phyloP scores from a whole-genome alignment of 2,888 invertebrate genomes.

The Nasonovia ribisnigri region DNA sequence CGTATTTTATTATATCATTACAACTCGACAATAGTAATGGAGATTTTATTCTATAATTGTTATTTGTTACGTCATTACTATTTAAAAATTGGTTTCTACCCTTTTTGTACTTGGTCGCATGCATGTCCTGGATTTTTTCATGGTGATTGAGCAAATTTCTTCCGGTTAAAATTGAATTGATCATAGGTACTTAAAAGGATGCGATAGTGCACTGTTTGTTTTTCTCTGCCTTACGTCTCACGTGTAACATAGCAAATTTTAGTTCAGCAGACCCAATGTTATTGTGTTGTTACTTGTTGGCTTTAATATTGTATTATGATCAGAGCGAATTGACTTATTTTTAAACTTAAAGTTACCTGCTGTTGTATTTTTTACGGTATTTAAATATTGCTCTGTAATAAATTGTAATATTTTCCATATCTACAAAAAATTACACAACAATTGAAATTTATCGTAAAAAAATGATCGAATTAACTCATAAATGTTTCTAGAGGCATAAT shows the following conservation, averaged over 20 bases:
- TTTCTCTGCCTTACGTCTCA: not conserved
- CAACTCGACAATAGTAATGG: not conserved
- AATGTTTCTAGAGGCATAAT: not conserved
- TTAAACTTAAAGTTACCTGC: not conserved
- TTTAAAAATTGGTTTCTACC: not conserved
- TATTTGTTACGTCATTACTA: not conserved
- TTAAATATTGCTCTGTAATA: not conserved
- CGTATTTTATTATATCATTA: not conserved
- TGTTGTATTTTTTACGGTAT: not conserved
- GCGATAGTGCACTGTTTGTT: not conserved
- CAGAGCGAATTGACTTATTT: not conserved
- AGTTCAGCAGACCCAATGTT: not conserved
- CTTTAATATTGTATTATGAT: not conserved
- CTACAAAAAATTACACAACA: not conserved
- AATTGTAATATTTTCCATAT: not conserved
- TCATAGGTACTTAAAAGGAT: not conserved
- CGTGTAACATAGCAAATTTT: not conserved
- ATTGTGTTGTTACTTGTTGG: not conserved
- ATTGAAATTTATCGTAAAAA: not conserved
- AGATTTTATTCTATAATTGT: not conserved
- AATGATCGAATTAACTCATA: too few species aligned
- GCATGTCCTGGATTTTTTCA: not conserved
- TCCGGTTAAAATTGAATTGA: not conserved
- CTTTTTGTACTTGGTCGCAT: not conserved
- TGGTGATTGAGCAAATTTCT: not conserved